Percentiles rank a stretch among this genome's conserved stretches.
Conservation (phyloP, 2,888 invertebrate species). For the Odontocerum albicorne region DNA sequence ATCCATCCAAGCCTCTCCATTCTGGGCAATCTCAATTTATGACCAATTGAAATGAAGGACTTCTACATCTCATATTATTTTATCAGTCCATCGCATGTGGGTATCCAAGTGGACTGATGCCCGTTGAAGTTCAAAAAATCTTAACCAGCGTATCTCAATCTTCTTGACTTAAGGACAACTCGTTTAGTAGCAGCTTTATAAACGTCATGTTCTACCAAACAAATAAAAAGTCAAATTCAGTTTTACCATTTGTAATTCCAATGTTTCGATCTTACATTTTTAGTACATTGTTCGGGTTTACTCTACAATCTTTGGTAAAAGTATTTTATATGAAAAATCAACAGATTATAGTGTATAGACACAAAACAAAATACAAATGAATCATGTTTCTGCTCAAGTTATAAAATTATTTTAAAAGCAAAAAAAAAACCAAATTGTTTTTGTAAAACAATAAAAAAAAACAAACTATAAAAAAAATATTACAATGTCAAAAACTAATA, state of each 20-base stretch:
- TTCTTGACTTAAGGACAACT: too few species aligned
- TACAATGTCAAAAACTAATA: slow-evolving; percentile 12
- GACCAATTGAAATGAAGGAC: too few species aligned
- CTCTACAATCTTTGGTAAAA: slow-evolving; percentile 22
- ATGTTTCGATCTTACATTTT: slow-evolving; percentile 9
- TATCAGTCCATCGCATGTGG: too few species aligned
- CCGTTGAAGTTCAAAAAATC: too few species aligned
- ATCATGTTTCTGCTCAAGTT: slow-evolving; percentile 10
- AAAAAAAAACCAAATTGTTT: slow-evolving; percentile 21
- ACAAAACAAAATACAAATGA: slow-evolving; percentile 17
- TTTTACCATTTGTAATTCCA: slow-evolving; percentile 20
- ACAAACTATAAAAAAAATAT: slow-evolving; percentile 8
- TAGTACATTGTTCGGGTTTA: slow-evolving; percentile 11
- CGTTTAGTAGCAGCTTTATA: too few species aligned
- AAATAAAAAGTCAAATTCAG: not conserved
- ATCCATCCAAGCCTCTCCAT: too few species aligned
- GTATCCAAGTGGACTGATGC: too few species aligned
- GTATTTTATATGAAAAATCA: slow-evolving; percentile 12
- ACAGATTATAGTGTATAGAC: slow-evolving; percentile 13
- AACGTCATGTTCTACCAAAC: too few species aligned
- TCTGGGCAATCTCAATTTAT: too few species aligned
- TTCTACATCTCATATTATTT: too few species aligned
- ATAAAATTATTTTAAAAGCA: slow-evolving; percentile 8
- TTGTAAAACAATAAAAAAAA: slow-evolving; percentile 29
- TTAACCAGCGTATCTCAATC: too few species aligned